Base-by-base conservation (phyloP, 2,888 invertebrate species). In the Eupithecia vulgata region DNA sequence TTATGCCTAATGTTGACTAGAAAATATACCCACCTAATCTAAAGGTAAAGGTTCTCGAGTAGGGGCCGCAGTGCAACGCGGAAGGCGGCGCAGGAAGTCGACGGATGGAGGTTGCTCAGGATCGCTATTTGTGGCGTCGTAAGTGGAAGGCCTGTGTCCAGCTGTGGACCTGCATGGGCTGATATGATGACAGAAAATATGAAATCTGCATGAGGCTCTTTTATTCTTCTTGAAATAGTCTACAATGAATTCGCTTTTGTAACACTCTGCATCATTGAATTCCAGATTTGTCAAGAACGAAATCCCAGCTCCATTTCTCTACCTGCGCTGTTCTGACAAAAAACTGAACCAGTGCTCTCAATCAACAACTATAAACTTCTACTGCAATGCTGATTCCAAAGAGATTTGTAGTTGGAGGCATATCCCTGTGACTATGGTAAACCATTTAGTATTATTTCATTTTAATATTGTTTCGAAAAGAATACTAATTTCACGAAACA, bases 401-500 rank as follows among this genome's bases (percentile, higher is more conserved):
- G 84, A 87, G 21, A 85, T 83, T 35, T 93, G 92, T 72, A 82
- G 79, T 12, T 94, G 93, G 92, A 90, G 82, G 45, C 81, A 85
- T 45, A 75, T 93, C 40, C 83, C 88, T 15, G 83, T 78, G 21
- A 83, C 78, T 34, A 67, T 87, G 84, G 92, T 93, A 74, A 81
- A 85, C 78, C 5, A 21, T n/a, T n/a, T 45, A 45, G 12, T 45
- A 17, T 6, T 45, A 17, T 45, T 45, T 5, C 5, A 17, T 45
- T 45, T 37, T 10, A 37, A 10, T 1, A 37, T 37, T 42, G 30
- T 30, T 30, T 30, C 30, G 30, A 30, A 1, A 3, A 30, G 4
- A 30, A 37, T 37, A 37, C n/a, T n/a, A n/a, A n/a, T n/a, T 8
- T 8, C 37, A 5, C 1, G 37, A 37, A 37, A 37, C 37, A 5